These are phyloP conservation scores for Artemisiospiza belli DNA, from an alignment of 2,113 vertebrate species.

Conservation along the genomic window DNA sequence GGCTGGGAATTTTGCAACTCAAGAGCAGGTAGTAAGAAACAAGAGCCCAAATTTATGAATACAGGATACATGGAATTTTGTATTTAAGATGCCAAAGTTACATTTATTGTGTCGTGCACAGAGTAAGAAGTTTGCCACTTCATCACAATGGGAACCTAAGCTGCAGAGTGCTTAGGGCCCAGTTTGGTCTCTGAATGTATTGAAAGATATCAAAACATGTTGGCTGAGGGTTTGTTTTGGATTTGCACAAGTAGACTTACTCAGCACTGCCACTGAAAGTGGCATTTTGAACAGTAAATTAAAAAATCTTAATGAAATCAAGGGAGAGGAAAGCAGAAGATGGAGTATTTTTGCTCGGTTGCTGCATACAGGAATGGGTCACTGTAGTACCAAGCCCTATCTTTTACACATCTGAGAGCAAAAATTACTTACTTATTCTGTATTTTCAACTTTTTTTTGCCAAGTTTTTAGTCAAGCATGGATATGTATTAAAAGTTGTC, in stretches of 20 bases:
- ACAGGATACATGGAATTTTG: not conserved
- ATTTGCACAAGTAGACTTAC: not conserved
- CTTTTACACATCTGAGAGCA: accelerated
- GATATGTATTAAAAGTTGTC: not conserved
- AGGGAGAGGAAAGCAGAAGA: not conserved
- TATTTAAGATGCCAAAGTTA: not conserved
- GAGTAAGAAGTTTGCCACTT: not conserved
- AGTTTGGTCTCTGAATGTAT: not conserved
- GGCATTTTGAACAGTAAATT: not conserved
- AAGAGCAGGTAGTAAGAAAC: not conserved
- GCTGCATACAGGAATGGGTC: not conserved
- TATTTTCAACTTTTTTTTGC: not conserved
- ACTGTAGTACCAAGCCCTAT: not conserved
- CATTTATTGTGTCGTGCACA: not conserved
- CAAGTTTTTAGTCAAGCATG: not conserved
- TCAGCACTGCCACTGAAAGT: not conserved
- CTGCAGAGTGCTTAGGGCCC: not conserved
- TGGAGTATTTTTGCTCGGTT: not conserved
- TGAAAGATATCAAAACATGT: not conserved
- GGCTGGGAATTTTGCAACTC: not conserved
- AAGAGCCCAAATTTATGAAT: not conserved
- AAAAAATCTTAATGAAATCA: not conserved
- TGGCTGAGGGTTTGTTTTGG: not conserved
- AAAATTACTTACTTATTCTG: not conserved
- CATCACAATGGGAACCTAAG: accelerated